Percentiles rank a stretch among this genome's conserved stretches.
Conservation (phyloP, 2,113 vertebrate genomes). For the Capreolus pygargus region DNA sequence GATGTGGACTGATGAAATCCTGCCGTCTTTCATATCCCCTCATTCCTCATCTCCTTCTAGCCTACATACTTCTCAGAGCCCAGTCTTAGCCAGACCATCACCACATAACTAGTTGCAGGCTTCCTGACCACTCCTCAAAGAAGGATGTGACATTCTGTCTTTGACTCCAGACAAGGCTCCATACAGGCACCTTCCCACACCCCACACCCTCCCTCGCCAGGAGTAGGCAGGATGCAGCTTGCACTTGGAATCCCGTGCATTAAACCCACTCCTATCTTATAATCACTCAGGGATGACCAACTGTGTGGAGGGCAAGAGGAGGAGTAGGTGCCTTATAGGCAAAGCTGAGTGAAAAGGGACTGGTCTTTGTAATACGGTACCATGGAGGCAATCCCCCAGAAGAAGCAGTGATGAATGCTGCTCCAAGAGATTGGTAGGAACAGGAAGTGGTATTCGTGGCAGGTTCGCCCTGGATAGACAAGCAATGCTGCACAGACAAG, state of each 20-base stretch:
- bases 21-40: not conserved
- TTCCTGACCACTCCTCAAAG: not conserved
- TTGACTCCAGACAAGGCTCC: not conserved
- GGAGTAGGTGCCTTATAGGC: not conserved
- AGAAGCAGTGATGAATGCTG: not conserved
- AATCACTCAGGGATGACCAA: not conserved
- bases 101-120: not conserved
- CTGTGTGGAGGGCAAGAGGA: not conserved
- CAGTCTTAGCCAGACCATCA: not conserved
- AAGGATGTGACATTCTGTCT: not conserved
- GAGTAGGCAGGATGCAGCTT: not conserved
- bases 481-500: not conserved
- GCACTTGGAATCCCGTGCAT: fast-evolving
- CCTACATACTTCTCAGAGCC: fast-evolving
- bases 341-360: not conserved
- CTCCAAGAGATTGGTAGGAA: not conserved
- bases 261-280: not conserved
- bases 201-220: not conserved
- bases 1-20: too few species aligned
- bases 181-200: not conserved
- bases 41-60: not conserved
- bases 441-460: not conserved
- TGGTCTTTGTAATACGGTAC: fast-evolving
- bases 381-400: not conserved
- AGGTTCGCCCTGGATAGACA: not conserved